Conservation (phyloP, 1,140 invertebrate species). For the Bombus turneri region DNA sequence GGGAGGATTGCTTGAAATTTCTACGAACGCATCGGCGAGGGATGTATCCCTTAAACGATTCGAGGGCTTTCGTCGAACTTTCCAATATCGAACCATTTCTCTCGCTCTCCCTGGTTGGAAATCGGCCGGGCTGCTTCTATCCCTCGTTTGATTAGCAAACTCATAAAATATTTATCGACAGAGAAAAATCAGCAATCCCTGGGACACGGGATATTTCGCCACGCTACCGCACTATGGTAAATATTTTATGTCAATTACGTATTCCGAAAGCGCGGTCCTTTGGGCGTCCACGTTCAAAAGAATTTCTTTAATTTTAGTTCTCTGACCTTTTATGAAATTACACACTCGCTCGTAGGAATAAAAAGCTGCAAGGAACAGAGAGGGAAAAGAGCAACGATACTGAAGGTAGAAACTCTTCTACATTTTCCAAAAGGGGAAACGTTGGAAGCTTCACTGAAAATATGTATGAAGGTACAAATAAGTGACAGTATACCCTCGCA, state of each 20-base stretch:
- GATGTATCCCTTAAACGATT: constrained; percentile 28
- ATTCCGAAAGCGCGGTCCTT: constrained; percentile 29
- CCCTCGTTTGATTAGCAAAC: constrained; percentile 42
- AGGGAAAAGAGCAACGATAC: not conserved
- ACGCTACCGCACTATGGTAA: constrained; percentile 5
- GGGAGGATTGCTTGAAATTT: constrained; percentile 18
- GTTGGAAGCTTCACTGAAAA: not conserved
- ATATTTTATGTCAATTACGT: constrained; percentile 48
- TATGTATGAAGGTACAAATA: not conserved
- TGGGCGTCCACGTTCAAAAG: constrained; percentile 38
- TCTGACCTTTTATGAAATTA: constrained; percentile 30
- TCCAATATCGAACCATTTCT: not conserved
- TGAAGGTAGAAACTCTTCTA: not conserved
- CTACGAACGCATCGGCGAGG: not conserved
- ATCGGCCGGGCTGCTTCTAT: not conserved
- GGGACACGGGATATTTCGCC: constrained; percentile 2
- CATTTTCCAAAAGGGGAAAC: not conserved
- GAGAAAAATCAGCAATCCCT: constrained; percentile 2
- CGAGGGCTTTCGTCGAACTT: not conserved
- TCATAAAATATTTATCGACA: constrained; percentile 50
- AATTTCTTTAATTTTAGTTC: constrained; percentile 39
- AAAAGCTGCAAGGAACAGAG: not conserved
- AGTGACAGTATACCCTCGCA: not conserved
- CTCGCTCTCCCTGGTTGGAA: not conserved
- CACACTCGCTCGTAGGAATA: not conserved